Base-by-base conservation (phyloP, 2,797 vertebrate species). In the Poecilia picta region DNA sequence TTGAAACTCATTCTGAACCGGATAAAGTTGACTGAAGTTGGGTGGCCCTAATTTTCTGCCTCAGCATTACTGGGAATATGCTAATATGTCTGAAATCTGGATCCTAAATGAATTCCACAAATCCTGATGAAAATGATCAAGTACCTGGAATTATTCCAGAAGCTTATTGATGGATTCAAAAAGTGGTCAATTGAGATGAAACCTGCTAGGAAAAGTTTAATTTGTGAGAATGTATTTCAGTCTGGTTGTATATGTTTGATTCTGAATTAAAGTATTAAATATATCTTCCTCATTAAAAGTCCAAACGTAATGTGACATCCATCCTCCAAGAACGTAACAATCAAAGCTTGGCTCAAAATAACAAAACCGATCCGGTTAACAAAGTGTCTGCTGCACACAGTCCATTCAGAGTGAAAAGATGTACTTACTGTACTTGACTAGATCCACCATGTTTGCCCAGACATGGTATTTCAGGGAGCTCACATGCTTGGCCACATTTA, bases 371-470 rank as follows among this genome's bases (percentile, higher is more conserved):
- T 15, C 28, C 31, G 57, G 13, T 59, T 31, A 31, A 31, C 13
- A 16, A 64, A 18, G 31, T 64, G 5, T 64, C 31, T 64, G 31
- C 59, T 33, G 33, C 31, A 64, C 33, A 7, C 31, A 64, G 6
- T 1, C 16, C 31, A 75, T 66, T 51, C 46, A 76, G 5, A 73
- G 43, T 36, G 36, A 68, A 36, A 0, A 16, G 25, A 70, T 20
- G 31, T 16, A 80, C 96, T 94, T 91, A 96, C 96, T 96, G 89
- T 95, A 95, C 73, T 94, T 87, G 83, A 96, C 92, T 85, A 96
- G 83, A 16, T 86, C 87, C 79, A 90, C 81, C 96, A 96, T 96
- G 89, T 96, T 96, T 89, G 94, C 93, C 96, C 95, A 96, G 74
- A 96, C 93, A 4, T 89, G 92, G 91, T 94, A 96, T 87, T 95